These are phyloP conservation scores for Oreotrochilus melanogaster DNA, from an alignment of 2,113 vertebrate genomes.

Conservation along the genomic window DNA sequence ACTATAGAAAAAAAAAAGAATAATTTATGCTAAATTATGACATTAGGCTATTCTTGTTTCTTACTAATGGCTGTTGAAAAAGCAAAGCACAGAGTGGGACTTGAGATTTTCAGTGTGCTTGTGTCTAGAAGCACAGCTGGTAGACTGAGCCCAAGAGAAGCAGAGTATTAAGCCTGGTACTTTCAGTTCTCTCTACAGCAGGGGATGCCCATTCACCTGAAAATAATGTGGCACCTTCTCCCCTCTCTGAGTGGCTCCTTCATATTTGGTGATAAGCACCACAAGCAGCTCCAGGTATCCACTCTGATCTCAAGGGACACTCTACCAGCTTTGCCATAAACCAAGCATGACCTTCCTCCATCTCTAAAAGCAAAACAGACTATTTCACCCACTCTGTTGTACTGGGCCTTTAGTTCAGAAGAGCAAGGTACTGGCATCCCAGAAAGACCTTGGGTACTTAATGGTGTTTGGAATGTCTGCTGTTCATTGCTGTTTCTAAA, in stretches of 20 bases:
- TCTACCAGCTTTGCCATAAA: not conserved
- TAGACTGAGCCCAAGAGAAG: not conserved
- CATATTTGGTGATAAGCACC: not conserved
- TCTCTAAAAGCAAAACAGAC: not conserved
- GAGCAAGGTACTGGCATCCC: not conserved
- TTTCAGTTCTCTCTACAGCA: not conserved
- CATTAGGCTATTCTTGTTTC: not conserved
- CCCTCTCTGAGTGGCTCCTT: not conserved
- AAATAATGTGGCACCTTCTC: not conserved
- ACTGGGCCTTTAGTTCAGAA: not conserved
- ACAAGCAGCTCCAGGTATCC: not conserved
- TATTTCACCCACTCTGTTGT: not conserved
- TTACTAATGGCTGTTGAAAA: not conserved
- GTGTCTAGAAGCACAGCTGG: not conserved
- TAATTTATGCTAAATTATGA: not conserved
- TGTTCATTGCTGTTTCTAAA: not conserved
- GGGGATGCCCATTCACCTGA: not conserved
- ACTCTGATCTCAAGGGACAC: not conserved
- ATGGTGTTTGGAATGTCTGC: not conserved
- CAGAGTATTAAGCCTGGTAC: not conserved
- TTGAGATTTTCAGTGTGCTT: not conserved
- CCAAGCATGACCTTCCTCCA: not conserved
- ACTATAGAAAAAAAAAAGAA: not conserved
- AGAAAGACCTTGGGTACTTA: not conserved
- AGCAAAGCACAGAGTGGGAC: not conserved